Evolutionary conservation across 2,888 invertebrate genomes (phyloP), one percentile per base, ranked within the genome.

Genomic region (Bibio marci): DNA sequence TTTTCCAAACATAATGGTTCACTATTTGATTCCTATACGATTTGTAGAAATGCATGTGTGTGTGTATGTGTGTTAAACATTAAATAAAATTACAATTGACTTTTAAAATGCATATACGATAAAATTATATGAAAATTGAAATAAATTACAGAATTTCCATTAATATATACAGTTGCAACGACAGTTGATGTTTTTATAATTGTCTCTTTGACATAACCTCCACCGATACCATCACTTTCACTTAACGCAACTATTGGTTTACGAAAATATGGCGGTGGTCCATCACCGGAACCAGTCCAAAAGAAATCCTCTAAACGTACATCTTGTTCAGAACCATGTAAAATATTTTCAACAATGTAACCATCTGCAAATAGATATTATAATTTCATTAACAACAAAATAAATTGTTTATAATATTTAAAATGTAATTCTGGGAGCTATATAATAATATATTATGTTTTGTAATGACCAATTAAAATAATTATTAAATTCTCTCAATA

Each of bases 281-380:
- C 85, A 53, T 86, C 86, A 1, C 86, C 86, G 0, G 81, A 80
- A 0, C 86, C 86, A 0, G 83, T 83, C 87, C 87, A 87, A 58
- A 88, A 80, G 61, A 87, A 88, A 57, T 87, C 86, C 51, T 86
- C 85, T 41, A 87, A 51, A 26, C 57, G 58, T 3, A 62, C 52
- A 42, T 62, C 59, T 39, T 61, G 56, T 36, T 58, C 43, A 3
- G 45, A 34, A 22, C 26, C 33, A 22, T 41, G 39, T n/a, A 43
- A 14, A 38, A 22, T 11, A 19, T 38, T 43, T 38, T 43, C 40
- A 1, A 39, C 32, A 2, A 42, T 26, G 35, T 39, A 36, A 6
- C 31, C 39, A 15, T 30, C 42, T 39, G 31, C 4, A 30, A 19
- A 18, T 18, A 40, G 35, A 4, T 4, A 25, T 17, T 18, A 17